Percentiles rank a stretch among this genome's conserved stretches.
Conservation (phyloP, 2,888 invertebrate genomes). For the Kuschelorhynchus macadamiae region DNA sequence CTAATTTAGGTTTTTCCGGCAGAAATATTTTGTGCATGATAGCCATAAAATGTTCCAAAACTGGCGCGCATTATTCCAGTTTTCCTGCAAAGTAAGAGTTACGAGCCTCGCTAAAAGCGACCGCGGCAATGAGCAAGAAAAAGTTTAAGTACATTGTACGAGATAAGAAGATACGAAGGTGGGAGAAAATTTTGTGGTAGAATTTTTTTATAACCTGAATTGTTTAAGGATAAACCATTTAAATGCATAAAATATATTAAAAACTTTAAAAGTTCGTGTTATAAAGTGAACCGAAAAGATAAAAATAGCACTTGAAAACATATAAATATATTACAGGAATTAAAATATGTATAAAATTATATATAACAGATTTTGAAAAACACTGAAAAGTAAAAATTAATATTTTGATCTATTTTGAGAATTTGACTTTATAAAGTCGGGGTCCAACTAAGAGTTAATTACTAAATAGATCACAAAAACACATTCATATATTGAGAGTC, state of each 20-base stretch:
- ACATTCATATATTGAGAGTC: no score
- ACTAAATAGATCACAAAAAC: no score
- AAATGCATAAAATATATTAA: neutral
- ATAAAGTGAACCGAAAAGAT: no score
- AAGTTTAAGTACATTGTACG: constrained; percentile 29
- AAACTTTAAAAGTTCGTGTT: neutral
- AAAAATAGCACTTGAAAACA: no score
- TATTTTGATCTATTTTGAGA: no score
- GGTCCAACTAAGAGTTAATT: no score
- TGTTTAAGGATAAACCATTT: neutral
- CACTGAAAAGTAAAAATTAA: no score
- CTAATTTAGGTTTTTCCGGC: constrained; percentile 25
- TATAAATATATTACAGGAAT: no score
- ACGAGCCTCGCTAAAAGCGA: constrained; percentile 39
- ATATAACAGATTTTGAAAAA: no score
- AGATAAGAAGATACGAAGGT: constrained; percentile 35
- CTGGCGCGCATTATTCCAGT: constrained; percentile 39
- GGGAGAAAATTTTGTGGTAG: constrained; percentile 10
- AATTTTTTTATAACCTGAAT: constrained; percentile 5
- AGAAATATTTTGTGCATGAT: constrained; percentile 27
- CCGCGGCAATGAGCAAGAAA: constrained; percentile 18
- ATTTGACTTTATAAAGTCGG: no score
- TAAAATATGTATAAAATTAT: no score
- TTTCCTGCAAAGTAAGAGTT: constrained; percentile 40
- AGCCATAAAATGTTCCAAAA: constrained; percentile 34